Base-by-base conservation (phyloP, 2,113 vertebrate species). In the Electrona antarctica region DNA sequence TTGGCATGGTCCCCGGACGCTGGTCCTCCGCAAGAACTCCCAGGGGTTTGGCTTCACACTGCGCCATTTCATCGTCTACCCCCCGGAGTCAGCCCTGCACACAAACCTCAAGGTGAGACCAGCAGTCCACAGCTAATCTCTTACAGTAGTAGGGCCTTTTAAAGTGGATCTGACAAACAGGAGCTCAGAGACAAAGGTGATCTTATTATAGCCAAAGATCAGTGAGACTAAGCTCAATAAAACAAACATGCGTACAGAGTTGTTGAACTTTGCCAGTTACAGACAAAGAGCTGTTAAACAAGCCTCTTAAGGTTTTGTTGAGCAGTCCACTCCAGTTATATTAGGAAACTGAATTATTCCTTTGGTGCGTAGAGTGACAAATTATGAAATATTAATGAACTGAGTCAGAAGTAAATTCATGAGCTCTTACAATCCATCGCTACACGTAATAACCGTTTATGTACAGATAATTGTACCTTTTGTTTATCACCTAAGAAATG, bases 61-160 rank as follows among this genome's bases (percentile, higher is more conserved):
- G 4, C 96, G 98, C 6, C 98, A 99, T 88, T 99, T 99, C 93
- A 99, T 99, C 9, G 97, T 99, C 61, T 99, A 99, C 92, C 98
- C 98, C 0, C 98, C 98, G 0, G 97, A 98, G 85, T 98, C 98
- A 0, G 93, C 95, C 0, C 90, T 98, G 83, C 96, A 95, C 87
- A 89, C 91, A 76, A 85, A 85, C 81, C 60, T 94, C 81, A 97
- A 96, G 96, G 97, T 99, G 92, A 28, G 85, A 11, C n/a, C 61
- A 8, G 63, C 61, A 52, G n/a, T 48, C 15, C 15, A 7, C 9
- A 58, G 11, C 49, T 11, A 14, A 8, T 52, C 14, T 12, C 47
- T 2, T 50, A 50, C 49, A 6, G 33, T 41, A 41, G 33, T 41
- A 41, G 33, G 33, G 33, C 33, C 33, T 41, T 21, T 41, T 41